Evolutionary conservation across 2,797 vertebrate species (phyloP).

Genomic region (Alectoris magna): DNA sequence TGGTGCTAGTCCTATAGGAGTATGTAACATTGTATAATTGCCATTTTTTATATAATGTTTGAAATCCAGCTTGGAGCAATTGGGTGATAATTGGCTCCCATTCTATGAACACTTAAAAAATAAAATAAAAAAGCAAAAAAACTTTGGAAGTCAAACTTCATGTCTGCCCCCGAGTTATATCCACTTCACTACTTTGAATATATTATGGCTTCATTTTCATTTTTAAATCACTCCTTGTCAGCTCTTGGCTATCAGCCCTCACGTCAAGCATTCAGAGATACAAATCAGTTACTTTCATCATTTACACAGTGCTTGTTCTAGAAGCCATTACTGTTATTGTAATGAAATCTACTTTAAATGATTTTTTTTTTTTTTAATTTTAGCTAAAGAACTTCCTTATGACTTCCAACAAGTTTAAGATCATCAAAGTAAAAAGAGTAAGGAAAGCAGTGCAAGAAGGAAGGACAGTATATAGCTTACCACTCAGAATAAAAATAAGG

Average conservation of each 20-base stretch:
- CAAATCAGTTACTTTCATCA: constrained; percentile 33
- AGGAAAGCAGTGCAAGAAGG: background rate
- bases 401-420: background rate
- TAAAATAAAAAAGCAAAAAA: background rate
- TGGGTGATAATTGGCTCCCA: background rate
- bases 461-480: background rate
- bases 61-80: background rate
- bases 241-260: constrained; percentile 37
- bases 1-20: background rate
- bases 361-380: background rate
- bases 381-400: background rate
- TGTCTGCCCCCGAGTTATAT: background rate
- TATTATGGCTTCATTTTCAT: constrained; percentile 25
- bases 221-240: constrained; percentile 36
- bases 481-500: background rate
- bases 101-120: background rate
- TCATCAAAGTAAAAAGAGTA: background rate
- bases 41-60: background rate
- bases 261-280: constrained; percentile 30
- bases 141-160: background rate
- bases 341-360: background rate
- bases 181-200: background rate
- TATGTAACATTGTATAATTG: background rate
- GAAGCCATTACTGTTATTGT: background rate
- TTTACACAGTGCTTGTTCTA: background rate